Evolutionary conservation across 2,797 vertebrate species (phyloP).

Genomic region (Iguana delicatissima): DNA sequence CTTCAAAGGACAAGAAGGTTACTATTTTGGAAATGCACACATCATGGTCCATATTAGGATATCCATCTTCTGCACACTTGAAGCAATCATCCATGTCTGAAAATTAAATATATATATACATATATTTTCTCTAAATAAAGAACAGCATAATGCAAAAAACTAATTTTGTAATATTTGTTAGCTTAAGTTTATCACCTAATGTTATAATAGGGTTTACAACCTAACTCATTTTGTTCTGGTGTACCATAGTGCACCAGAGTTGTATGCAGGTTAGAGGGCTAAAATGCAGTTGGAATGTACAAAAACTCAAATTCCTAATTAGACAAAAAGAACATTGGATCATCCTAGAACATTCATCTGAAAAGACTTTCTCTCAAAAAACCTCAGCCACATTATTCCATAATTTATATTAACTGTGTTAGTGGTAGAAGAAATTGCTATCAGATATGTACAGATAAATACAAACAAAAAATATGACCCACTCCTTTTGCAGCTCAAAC

Average conservation of each 20-base stretch:
- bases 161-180: too few species aligned
- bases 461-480: background rate
- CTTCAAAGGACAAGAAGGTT: background rate
- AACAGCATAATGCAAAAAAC: background rate
- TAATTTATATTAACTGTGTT: background rate
- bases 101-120: background rate
- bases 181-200: too few species aligned
- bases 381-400: background rate
- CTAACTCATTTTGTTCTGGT: too few species aligned
- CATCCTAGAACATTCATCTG: background rate
- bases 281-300: background rate
- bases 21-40: background rate
- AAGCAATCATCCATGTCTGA: background rate
- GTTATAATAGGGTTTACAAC: too few species aligned
- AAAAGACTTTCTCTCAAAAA: background rate
- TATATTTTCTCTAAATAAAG: background rate
- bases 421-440: background rate
- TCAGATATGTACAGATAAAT: background rate
- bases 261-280: background rate
- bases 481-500: background rate
- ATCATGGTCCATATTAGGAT: background rate
- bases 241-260: slow-evolving; percentile 1
- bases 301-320: too few species aligned
- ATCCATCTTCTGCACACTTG: background rate
- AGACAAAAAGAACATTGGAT: background rate